A percentile compares a stretch with the other conserved stretches of the same genome.
These are phyloP conservation scores for Esperia sulphurella DNA, from an alignment of 2,888 invertebrate genomes.

Conservation along the genomic window DNA sequence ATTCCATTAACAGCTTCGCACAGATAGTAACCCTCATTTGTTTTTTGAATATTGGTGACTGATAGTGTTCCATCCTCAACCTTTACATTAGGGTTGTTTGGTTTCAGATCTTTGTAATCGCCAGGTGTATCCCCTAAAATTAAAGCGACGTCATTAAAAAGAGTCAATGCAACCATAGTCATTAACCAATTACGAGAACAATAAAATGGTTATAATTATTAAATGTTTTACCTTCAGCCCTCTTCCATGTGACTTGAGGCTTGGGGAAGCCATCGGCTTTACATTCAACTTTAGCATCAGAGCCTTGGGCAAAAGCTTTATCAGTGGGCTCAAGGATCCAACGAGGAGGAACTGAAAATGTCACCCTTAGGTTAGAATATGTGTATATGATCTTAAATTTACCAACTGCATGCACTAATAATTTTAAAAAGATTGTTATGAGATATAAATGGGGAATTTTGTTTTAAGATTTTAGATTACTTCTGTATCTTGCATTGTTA, in stretches of 20 bases:
- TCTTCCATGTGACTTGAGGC: slow-evolving; percentile 96
- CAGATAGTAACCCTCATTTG: slow-evolving; percentile 95
- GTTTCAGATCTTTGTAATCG: slow-evolving; percentile 95
- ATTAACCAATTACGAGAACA: neutral
- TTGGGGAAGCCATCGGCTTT: slow-evolving; percentile 97
- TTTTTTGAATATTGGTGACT: slow-evolving; percentile 94
- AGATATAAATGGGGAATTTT: too few species aligned
- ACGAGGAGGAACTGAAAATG: slow-evolving; percentile 93
- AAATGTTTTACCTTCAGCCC: slow-evolving; percentile 91
- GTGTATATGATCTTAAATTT: too few species aligned
- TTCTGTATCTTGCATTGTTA: too few species aligned
- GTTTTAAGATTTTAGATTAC: too few species aligned
- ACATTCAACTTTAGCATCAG: slow-evolving; percentile 95
- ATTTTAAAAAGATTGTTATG: too few species aligned
- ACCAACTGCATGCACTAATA: too few species aligned
- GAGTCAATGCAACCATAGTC: neutral
- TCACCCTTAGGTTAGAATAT: slow-evolving; percentile 30
- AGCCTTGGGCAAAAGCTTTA: slow-evolving; percentile 96
- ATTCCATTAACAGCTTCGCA: slow-evolving; percentile 98
- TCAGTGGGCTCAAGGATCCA: slow-evolving; percentile 97
- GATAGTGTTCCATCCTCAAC: slow-evolving; percentile 96
- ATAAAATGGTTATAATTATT: too few species aligned
- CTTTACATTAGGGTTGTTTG: slow-evolving; percentile 93
- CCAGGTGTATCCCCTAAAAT: slow-evolving; percentile 91
- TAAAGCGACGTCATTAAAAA: neutral